Evolutionary conservation across 2,888 invertebrate genomes (phyloP), one percentile per base, ranked within the genome.

Genomic region (Melipona bicolor): DNA sequence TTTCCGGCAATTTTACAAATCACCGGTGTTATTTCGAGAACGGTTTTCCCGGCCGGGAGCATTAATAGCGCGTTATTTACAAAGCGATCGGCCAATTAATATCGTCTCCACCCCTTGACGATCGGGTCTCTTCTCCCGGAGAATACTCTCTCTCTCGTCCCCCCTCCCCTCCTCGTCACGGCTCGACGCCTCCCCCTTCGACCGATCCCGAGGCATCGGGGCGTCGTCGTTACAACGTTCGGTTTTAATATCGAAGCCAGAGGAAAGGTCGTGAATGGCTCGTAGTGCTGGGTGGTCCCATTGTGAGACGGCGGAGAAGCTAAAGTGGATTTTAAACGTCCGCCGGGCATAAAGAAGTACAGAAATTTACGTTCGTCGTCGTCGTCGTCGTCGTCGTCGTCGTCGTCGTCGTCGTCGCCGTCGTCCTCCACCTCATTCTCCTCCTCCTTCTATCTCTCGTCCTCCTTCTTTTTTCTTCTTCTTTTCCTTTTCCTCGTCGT

Each of bases 311-410:
- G 32, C 68, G 76, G 56, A 32, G 79, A 75, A 74, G 73, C 87
- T 81, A 89, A 90, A 88, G 87, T 88, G 88, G 88, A 84, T 85
- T 90, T 89, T 88, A 89, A 89, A 89, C 87, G 88, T 88, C 81
- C 79, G 59, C 56, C 67, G 79, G 76, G 83, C 82, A 84, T 87
- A 86, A 89, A 89, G 82, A 87, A 86, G 80, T 69, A 75, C 81
- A 86, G 83, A 89, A 89, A 88, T 87, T 88, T 84, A 88, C 87
- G 81, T 88, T 84, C 64, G 72, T 81, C 81, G 56, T 83, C 74
- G 69, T 27, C 52, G 67, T 62, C 17, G 54, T 69, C n/a, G 4
- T 50, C 27, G 5, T 52, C 21, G 15, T 67, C 24, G 17, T 21
- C 36, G 13, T 73, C 62, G 27, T 36, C 15, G 1, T 70, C 6